Evolutionary conservation across 1,140 invertebrate species (phyloP), one percentile per base, ranked within the genome.

Genomic region (Saxidomus purpurata): DNA sequence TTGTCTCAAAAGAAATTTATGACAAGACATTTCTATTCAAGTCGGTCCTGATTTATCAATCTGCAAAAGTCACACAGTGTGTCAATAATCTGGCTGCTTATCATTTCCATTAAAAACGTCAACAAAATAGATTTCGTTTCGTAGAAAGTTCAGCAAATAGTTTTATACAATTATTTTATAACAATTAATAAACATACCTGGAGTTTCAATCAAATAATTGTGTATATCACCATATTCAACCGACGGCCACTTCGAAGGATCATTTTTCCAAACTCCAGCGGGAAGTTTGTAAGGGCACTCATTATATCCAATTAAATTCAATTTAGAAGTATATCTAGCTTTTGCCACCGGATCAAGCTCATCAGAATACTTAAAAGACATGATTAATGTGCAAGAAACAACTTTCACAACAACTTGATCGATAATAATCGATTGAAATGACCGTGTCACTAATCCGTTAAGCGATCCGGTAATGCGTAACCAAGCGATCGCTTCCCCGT

Each of bases 171-270:
- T 49, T 49, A 11, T 49, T 49, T 49, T 11, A 49, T 49, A 49
- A 17, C 47, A 49, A 49, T 8, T 11, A 49, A 49, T 49, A 49
- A 49, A 49, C 17, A 49, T 49, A 49, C 47, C 47, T 49, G 47
- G 47, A 11, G 47, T 49, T 69, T 69, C 67, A 69, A 69, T 69
- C 4, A 69, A 36, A 69, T 34, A 69, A 28, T 69, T 69, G 31
- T 69, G 67, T n/a, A 69, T 69, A 36, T 69, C 67, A 36, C 67
- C 67, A 36, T 69, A 69, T 36, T 69, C 67, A 36, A 69, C 36
- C 67, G 36, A 11, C 67, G 67, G 67, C 67, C 67, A 69, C 67
- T 69, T 69, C 28, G 67, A 34, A 6, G 67, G 67, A 36, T 69
- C 28, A 11, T 69, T 69, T 69, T 69, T 69, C 67, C 67, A 69